Base-by-base conservation (phyloP, 2,888 invertebrate species). In the Tiphia femorata region DNA sequence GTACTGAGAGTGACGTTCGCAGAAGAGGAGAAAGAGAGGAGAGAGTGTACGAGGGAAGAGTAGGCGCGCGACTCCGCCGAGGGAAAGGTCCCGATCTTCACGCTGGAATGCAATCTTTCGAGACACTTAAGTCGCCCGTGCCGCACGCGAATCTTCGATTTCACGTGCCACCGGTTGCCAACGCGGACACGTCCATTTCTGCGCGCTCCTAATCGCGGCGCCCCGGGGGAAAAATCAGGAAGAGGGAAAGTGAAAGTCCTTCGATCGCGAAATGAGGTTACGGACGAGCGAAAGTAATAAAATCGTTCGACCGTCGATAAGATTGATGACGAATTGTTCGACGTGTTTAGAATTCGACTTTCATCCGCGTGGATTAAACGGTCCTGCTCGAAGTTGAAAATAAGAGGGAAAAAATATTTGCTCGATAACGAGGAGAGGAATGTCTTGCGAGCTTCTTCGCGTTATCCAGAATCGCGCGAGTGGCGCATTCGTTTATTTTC, bases 91-190 rank as follows among this genome's bases (percentile, higher is more conserved):
- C 23, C 58, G 60, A 62, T 59, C 62, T 62, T 58, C 58, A 42
- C 41, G 23, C 33, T 41, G 62, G 62, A 59, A 62, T 62, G 62
- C 55, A 55, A 59, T 59, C 50, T 59, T 55, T 40, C 49, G 47
- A 43, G 61, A 61, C 50, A 51, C 58, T 48, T 44, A 48, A 19
- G 16, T 17, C 27, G 49, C 40, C 40, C 52, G 52, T 42, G 51
- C 48, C 29, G 40, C n/a, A 44, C 27, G 19, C 21, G 33, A 44
- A 52, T 57, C 43, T 49, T 47, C 51, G 60, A 60, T 60, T 60
- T 60, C 60, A 60, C 57, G 52, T 57, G 48, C 51, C 21, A 33
- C 58, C 48, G 43, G 44, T 59, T 59, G 51, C 52, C 59, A 44
- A 48, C 38, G 43, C 48, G 46, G 43, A 51, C 30, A 46, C n/a